A percentile compares a stretch with the other conserved stretches of the same genome.
Conservation (phyloP, 2,888 invertebrate genomes). For the Euplagia quadripunctaria region DNA sequence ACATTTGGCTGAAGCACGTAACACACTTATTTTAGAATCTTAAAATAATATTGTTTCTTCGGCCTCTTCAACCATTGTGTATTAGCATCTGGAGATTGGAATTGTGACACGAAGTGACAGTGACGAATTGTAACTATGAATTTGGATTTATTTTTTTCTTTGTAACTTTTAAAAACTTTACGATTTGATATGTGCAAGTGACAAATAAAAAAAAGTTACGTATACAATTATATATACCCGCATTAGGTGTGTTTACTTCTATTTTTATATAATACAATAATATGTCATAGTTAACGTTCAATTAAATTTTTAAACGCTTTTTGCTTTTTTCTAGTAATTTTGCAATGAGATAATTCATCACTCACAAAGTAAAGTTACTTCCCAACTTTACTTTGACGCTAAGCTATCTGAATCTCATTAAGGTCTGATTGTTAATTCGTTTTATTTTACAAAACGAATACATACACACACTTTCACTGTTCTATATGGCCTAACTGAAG, state of each 20-base stretch:
- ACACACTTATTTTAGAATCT: slow-evolving; percentile 77
- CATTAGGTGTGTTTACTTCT: not conserved
- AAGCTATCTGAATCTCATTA: not conserved
- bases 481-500: not conserved
- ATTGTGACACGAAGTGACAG: slow-evolving; percentile 48
- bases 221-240: not conserved
- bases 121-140: slow-evolving; percentile 49
- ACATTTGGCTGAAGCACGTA: slow-evolving; percentile 80
- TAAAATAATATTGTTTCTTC: slow-evolving; percentile 63
- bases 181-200: not conserved
- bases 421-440: not conserved
- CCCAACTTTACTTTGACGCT: not conserved
- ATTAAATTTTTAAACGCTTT: not conserved
- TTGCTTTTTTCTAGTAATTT: not conserved
- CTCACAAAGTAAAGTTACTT: not conserved
- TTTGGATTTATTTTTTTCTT: slow-evolving; percentile 29
- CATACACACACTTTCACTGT: not conserved
- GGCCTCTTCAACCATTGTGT: slow-evolving; percentile 44
- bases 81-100: slow-evolving; percentile 44
- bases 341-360: not conserved
- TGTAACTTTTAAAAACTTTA: slow-evolving; percentile 3
- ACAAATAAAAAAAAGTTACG: not conserved
- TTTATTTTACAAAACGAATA: too few relatives aligned
- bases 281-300: not conserved
- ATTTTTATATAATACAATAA: not conserved